Conservation (phyloP, 1,140 invertebrate genomes). For the Lasaia peninsularis region DNA sequence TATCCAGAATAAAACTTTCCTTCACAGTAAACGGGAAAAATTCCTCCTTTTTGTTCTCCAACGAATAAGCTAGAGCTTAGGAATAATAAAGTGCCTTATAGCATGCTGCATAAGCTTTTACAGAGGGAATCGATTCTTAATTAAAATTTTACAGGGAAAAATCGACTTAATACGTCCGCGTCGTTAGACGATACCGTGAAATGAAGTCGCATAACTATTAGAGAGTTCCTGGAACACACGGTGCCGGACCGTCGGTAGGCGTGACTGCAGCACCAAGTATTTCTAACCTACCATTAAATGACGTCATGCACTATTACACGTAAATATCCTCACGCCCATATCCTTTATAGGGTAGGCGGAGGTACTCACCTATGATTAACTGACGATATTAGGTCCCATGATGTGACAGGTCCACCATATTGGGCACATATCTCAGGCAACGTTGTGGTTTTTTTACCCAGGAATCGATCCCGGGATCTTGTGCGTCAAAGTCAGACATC, state of each 20-base stretch:
- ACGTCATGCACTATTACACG: too few relatives aligned
- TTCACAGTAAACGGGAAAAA: too few relatives aligned
- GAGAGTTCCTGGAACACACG: slow-evolving; percentile 34
- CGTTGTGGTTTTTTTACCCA: too few relatives aligned
- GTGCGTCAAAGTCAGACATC: too few relatives aligned
- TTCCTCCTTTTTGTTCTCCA: neutral
- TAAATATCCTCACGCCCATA: too few relatives aligned
- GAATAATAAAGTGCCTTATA: neutral
- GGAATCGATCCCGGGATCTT: too few relatives aligned
- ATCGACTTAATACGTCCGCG: slow-evolving; percentile 13
- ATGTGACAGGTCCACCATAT: too few relatives aligned
- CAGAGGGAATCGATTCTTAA: slow-evolving; percentile 13
- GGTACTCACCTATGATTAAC: too few relatives aligned
- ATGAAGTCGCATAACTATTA: slow-evolving; percentile 46
- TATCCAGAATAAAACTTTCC: too few relatives aligned
- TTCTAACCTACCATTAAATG: slow-evolving; percentile 6
- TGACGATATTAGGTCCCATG: too few relatives aligned
- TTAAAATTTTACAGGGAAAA: slow-evolving; percentile 23
- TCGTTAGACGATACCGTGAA: slow-evolving; percentile 31
- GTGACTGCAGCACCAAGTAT: slow-evolving; percentile 18
- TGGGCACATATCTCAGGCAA: too few relatives aligned
- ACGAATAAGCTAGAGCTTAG: neutral
- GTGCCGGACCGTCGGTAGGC: slow-evolving; percentile 39
- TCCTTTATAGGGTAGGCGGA: too few relatives aligned
- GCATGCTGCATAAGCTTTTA: slow-evolving; percentile 6